Evolutionary conservation across 2,888 invertebrate genomes (phyloP).

Genomic region (Molanna angustata): DNA sequence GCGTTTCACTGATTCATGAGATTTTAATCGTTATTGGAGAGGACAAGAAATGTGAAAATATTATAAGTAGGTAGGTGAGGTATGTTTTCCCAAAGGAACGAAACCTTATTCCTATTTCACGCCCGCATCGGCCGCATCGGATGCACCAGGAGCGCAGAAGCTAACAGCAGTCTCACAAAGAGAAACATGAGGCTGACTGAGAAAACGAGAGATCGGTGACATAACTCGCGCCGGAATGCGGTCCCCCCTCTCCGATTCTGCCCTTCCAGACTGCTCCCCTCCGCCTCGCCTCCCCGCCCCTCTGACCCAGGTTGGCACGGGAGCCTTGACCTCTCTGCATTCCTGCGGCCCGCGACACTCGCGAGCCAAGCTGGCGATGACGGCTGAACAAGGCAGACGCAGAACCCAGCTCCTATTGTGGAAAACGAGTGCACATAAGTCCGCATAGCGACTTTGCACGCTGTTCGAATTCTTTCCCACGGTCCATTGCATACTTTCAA

Average conservation of each 20-base stretch:
- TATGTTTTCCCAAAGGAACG: too few species aligned
- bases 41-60: too few species aligned
- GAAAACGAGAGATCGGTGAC: slow-evolving; percentile 32
- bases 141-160: slow-evolving; percentile 10
- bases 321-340: slow-evolving; percentile 27
- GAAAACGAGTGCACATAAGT: slow-evolving; percentile 6
- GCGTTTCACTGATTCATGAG: too few species aligned
- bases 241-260: slow-evolving; percentile 34
- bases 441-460: slow-evolving; percentile 5
- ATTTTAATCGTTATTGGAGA: too few species aligned
- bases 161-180: slow-evolving; percentile 1
- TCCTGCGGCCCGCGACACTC: slow-evolving; percentile 20
- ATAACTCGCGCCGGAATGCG: slow-evolving; percentile 38
- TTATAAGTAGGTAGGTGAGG: too few species aligned
- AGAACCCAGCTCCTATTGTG: slow-evolving; percentile 6
- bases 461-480: slow-evolving; percentile 9
- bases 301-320: slow-evolving; percentile 12
- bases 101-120: too few species aligned
- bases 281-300: slow-evolving; percentile 26
- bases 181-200: slow-evolving; percentile 4
- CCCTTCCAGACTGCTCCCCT: slow-evolving; percentile 36
- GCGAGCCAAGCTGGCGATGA: not conserved
- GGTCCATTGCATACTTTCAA: slow-evolving; percentile 7
- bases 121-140: not conserved
- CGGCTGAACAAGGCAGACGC: slow-evolving; percentile 5